Base-by-base conservation (phyloP, 2,797 vertebrate genomes). In the Cuniculus paca region DNA sequence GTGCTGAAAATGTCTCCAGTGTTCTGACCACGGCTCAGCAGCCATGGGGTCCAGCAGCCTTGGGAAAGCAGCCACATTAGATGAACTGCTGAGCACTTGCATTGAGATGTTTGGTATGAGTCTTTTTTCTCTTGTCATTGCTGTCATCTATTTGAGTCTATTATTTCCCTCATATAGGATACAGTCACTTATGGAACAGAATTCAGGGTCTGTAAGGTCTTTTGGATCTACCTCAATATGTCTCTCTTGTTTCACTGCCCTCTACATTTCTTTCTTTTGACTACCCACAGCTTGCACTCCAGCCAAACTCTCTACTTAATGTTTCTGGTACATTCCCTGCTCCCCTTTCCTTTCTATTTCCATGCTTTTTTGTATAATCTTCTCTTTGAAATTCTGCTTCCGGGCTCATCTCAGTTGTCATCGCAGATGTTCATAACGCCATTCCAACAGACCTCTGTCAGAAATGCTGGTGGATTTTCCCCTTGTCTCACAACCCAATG, bases 11-110 rank as follows among this genome's bases (percentile, higher is more conserved):
- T 98, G 98, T 97, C 87, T 97, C 93, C 90, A 83, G 83, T 97
- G 97, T 98, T 98, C 97, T 99, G 98, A 99, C 98, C 96, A 96
- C 97, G 19, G 97, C 94, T 98, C 88, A 98, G 97, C 93, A 97
- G 99, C 95, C 97, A 99, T 99, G 99, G 99, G 99, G 98, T 99
- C 99, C 60, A 99, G 98, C 95, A 98, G 98, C 11, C 98, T 99
- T 95, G 99, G 99, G 94, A 99, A 99, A 98, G 99, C 99, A 86
- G 99, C 99, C 24, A 99, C 99, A 10, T 97, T 99, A 83, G 99
- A 99, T 95, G 98, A 99, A 88, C 98, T 99, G 95, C 98, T 99
- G 97, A 98, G 99, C 9, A 98, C 99, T 87, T 99, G 99, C 98
- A 99, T 99, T 97, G 98, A 99, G 94, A 99, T 99, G 94, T 99